Evolutionary conservation across 1,140 invertebrate species (phyloP), one percentile per base, ranked within the genome.

Genomic region (Bombus picipes): DNA sequence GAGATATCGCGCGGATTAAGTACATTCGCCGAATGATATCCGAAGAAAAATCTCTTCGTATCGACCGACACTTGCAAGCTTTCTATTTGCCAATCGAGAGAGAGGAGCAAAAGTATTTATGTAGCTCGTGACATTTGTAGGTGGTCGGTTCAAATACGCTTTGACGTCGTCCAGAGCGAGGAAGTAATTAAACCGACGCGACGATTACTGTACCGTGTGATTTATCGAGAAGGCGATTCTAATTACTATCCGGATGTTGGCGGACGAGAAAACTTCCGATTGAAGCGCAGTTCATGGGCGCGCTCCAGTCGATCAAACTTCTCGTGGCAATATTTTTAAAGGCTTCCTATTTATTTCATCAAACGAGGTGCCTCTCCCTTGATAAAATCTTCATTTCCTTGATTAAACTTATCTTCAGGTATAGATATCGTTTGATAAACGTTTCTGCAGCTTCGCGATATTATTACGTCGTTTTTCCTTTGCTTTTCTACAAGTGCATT

Each of bases 111-210:
- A 76, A 76, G 57, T 66, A 78, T 66, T 65, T 65, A 32, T 65
- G 39, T 85, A 41, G 25, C 82, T 81, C 75, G 78, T 71, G 86
- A 80, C 84, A 85, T 84, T 88, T 84, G 65, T 79, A 68, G 80
- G 57, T 71, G 73, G 18, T 15, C 28, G 34, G 43, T 13, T 78
- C 68, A 12, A 77, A 68, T 39, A 39, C 72, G 72, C 88, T 89
- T 89, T 88, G 88, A 85, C 82, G 53, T 88, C 66, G 83, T 43
- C 72, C 76, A 78, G 65, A 41, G 32, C 32, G 65, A 68, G 87
- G 80, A 76, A 85, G 82, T 88, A 89, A 89, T 89, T 89, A 89
- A 81, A 88, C 81, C 77, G 57, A 88, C 82, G 88, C 77, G 57
- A 88, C 87, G 88, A 85, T 62, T 57, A 32, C 66, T 81, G 57